A percentile compares a stretch with the other conserved stretches of the same genome.
phyloP scores from a whole-genome alignment of 92 coral and sea anemone genomes.

The Metridium senile region DNA sequence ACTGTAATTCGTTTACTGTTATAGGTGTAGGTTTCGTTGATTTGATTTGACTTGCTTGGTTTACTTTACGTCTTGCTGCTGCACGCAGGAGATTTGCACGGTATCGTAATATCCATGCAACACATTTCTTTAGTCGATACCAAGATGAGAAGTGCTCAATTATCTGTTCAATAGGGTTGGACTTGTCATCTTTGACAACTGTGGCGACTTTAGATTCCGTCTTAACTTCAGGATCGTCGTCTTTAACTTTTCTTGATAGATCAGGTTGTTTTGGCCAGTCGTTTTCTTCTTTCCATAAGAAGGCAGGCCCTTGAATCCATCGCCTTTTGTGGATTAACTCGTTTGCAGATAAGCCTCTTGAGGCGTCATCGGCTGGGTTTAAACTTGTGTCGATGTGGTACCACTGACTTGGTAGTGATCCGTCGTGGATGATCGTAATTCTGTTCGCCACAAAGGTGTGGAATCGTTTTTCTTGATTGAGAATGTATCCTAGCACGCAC shows the following conservation, averaged over 20 bases:
- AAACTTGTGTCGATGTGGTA: constrained; percentile 6
- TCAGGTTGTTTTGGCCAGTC: constrained; percentile 24
- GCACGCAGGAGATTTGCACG: constrained; percentile 39
- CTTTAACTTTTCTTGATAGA: not conserved
- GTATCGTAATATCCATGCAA: constrained; percentile 56
- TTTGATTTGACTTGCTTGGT: constrained; percentile 1
- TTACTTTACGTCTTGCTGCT: constrained; percentile 30
- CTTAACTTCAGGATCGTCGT: constrained; percentile 33
- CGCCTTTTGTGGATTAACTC: not conserved
- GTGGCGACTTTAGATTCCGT: constrained; percentile 9
- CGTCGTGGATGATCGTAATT: not conserved
- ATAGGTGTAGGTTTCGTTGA: constrained; percentile 29
- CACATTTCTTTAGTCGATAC: constrained; percentile 45
- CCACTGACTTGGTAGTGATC: constrained; percentile 18
- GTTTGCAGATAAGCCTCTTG: constrained; percentile 24
- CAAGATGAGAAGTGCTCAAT: constrained; percentile 49
- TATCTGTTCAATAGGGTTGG: constrained; percentile 21
- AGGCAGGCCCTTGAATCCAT: constrained; percentile 27
- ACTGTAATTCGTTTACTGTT: constrained; percentile 37
- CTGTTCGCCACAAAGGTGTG: too few species aligned
- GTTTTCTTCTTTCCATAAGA: constrained; percentile 23
- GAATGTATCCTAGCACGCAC: constrained; percentile 28
- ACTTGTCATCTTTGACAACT: not conserved
- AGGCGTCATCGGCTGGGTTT: constrained; percentile 32
- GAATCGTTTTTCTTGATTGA: constrained; percentile 14